Conservation (phyloP, 2,888 invertebrate species). For the Tetheella fluctuosa region DNA sequence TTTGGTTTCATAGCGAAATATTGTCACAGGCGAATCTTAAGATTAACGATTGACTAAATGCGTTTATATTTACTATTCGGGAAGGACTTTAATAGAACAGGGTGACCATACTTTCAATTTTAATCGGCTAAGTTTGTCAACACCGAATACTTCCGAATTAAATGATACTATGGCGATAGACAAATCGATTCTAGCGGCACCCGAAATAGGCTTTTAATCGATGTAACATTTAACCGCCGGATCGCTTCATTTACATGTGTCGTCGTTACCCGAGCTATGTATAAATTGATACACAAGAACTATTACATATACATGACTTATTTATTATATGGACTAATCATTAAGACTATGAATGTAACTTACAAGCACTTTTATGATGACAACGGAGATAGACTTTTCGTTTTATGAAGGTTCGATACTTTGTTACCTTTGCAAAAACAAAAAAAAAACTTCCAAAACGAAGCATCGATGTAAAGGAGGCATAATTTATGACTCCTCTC, state of each 20-base stretch:
- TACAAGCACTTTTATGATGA: neutral
- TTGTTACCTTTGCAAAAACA: neutral
- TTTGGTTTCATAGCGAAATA: conserved; percentile 2
- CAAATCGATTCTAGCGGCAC: no score
- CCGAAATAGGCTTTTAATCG: no score
- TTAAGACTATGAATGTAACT: neutral
- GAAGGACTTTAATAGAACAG: neutral
- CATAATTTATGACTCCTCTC: neutral
- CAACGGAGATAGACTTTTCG: neutral
- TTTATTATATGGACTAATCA: conserved; percentile 11
- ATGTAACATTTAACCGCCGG: no score
- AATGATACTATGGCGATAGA: no score
- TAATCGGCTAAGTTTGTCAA: no score
- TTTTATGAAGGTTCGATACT: neutral
- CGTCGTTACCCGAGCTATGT: conserved; percentile 14
- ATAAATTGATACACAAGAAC: conserved; percentile 9
- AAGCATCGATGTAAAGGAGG: neutral
- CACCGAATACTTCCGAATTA: no score
- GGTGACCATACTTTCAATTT: neutral
- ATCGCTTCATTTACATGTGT: no score
- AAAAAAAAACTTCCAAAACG: neutral
- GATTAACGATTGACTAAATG: neutral
- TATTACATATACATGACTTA: conserved; percentile 3
- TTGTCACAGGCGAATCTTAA: neutral
- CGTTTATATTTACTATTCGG: neutral